Percentiles rank a stretch among this genome's conserved stretches.
Evolutionary conservation across 2,113 vertebrate genomes (phyloP).

Genomic region (Cyrtonyx montezumae): DNA sequence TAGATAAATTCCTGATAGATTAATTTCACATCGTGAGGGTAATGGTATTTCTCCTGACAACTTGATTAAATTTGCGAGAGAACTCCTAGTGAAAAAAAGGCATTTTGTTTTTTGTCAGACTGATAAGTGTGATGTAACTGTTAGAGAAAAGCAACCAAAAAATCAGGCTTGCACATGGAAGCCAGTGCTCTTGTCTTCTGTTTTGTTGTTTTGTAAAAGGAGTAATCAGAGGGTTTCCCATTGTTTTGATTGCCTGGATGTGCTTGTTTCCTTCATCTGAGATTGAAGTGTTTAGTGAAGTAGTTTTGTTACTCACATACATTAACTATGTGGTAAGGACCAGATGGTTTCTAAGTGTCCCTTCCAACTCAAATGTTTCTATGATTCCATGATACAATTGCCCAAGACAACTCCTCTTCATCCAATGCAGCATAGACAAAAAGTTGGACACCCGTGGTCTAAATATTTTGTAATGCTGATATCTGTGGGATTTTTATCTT

Average conservation of each 20-base stretch:
- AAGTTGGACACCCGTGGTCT: too few relatives aligned
- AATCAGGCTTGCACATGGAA: not conserved
- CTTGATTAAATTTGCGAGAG: conserved; percentile 12
- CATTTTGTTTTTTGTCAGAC: not conserved
- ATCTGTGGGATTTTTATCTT: not conserved
- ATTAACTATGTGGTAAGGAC: not conserved
- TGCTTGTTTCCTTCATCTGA: not conserved
- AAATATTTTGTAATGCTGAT: not conserved
- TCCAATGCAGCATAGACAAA: too few relatives aligned
- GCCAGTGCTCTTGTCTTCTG: not conserved
- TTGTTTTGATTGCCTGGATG: not conserved
- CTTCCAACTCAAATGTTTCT: too few relatives aligned
- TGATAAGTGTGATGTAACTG: not conserved
- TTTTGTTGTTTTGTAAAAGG: not conserved
- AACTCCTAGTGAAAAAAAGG: not conserved
- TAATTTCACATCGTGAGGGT: conserved; percentile 6
- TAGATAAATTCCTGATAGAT: not conserved
- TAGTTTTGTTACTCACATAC: not conserved
- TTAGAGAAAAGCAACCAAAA: not conserved
- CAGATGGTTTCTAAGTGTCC: too few relatives aligned
- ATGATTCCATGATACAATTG: too few relatives aligned
- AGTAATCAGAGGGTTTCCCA: not conserved
- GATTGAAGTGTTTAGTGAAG: not conserved
- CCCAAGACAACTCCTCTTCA: too few relatives aligned
- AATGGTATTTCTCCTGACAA: conserved; percentile 1